Evolutionary conservation across 2,797 vertebrate species (phyloP), one percentile per base, ranked within the genome.

Genomic region (Cercopithecus diana): DNA sequence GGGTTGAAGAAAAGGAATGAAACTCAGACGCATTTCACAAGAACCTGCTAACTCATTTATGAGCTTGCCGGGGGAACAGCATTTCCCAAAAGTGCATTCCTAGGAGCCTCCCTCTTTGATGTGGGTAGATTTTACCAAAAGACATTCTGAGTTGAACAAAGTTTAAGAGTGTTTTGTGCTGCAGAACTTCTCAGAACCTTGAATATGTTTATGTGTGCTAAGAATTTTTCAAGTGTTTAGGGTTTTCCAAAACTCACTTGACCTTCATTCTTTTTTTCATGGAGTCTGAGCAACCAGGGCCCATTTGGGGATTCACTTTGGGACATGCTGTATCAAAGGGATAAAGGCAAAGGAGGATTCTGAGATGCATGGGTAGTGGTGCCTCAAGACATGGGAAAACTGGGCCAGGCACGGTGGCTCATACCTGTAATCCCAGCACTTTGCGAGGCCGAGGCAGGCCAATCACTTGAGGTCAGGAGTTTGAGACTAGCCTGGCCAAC

Each of bases 41-140:
- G 93, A 94, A 70, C 87, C 73, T 93, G 92, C 70, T 76, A 58
- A 89, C 92, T 76, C 75, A 75, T 96, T 97, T 96, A 95, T 36
- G 28, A 87, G 89, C 92, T 93, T 24, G 91, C 87, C 93, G 24
- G 45, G 48, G 20, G 70, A 80, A 96, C 77, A 95, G 88, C 81
- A 12, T 76, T 89, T 75, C 95, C 86, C 83, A 64, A 82, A 67
- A 82, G 96, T 57, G 41, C 28, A 17, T 77, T 94, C 86, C 92
- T 84, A 79, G 92, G 93, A 79, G 70, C 58, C 58, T 55, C 43
- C 64, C 39, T 88, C 87, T 95, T 88, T 96, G 93, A 88, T 97
- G 98, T 96, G 92, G 86, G 85, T 43, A 24, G 76, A 55, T 93
- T 43, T 76, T 91, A 41, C 70, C 75, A 79, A 97, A 58, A n/a